Percentiles rank a stretch among this genome's conserved stretches.
These are phyloP conservation scores for Empidonax alnorum DNA, from an alignment of 2,113 vertebrate genomes.

Conservation along the genomic window DNA sequence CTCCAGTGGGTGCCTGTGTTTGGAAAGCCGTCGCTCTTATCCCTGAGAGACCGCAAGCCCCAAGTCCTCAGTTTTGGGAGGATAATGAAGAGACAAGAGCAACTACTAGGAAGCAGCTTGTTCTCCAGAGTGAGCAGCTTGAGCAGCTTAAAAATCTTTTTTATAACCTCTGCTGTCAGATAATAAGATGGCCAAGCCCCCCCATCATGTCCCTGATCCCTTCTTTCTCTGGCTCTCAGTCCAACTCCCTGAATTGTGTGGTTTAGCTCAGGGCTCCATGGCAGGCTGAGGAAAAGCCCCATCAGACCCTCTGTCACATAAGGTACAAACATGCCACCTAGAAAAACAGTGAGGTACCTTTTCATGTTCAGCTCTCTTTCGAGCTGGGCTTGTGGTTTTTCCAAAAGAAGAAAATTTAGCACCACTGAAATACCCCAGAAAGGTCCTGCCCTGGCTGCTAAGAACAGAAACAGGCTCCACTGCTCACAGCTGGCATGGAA, in stretches of 20 bases:
- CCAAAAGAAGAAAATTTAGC: background rate
- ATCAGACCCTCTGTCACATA: background rate
- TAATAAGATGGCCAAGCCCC: background rate
- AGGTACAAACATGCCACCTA: background rate
- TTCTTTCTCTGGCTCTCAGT: background rate
- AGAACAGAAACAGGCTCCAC: background rate
- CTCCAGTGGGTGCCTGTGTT: background rate
- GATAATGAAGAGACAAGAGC: background rate
- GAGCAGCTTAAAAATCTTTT: background rate
- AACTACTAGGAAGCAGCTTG: background rate
- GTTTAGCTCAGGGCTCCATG: background rate
- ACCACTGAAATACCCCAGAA: background rate
- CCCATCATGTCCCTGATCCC: background rate
- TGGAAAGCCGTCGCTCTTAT: background rate
- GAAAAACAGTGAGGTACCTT: background rate
- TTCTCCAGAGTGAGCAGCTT: background rate
- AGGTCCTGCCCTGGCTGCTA: background rate
- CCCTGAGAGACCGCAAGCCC: background rate
- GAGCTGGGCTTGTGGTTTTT: background rate
- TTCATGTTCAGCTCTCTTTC: background rate
- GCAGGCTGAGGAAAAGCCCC: background rate
- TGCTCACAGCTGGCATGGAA: background rate
- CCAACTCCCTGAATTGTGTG: background rate
- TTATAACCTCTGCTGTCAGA: background rate
- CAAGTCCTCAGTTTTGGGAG: background rate